phyloP scores from a whole-genome alignment of 2,797 vertebrate genomes.

The Melanotaenia nigrans region DNA sequence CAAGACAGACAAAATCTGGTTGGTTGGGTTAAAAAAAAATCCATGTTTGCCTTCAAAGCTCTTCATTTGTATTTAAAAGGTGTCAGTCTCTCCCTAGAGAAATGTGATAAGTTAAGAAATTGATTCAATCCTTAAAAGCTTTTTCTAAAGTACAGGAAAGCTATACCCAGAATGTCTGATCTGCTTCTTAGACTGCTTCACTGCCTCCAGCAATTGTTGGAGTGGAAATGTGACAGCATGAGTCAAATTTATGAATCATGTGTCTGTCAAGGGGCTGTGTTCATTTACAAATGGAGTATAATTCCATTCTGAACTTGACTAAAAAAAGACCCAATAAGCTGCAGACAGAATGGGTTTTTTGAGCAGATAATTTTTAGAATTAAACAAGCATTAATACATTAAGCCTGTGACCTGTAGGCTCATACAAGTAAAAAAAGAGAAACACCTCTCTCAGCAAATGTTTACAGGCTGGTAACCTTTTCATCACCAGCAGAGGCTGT shows the following conservation, averaged over 20 bases:
- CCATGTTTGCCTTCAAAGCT: slow-evolving; percentile 19
- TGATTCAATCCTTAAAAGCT: slow-evolving; percentile 59
- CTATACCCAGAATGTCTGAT: slow-evolving; percentile 47
- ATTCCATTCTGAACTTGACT: slow-evolving; percentile 17
- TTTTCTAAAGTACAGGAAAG: slow-evolving; percentile 54
- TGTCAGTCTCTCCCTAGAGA: slow-evolving; percentile 43
- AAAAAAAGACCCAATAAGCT: slow-evolving; percentile 5
- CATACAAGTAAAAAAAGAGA: slow-evolving; percentile 32
- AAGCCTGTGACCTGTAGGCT: slow-evolving; percentile 25
- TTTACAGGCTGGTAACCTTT: slow-evolving; percentile 52
- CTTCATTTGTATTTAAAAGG: slow-evolving; percentile 60
- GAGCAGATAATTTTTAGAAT: slow-evolving; percentile 41
- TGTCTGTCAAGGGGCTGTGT: slow-evolving; percentile 32
- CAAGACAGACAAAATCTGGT: not conserved
- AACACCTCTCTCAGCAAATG: slow-evolving; percentile 27
- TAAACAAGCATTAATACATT: slow-evolving; percentile 40
- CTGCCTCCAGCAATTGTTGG: slow-evolving; percentile 47
- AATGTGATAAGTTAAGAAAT: slow-evolving; percentile 52
- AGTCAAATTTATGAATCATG: slow-evolving; percentile 30
- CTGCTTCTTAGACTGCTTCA: slow-evolving; percentile 39
- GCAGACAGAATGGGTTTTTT: slow-evolving; percentile 17
- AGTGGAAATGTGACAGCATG: slow-evolving; percentile 36
- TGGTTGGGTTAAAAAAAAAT: slow-evolving; percentile 25
- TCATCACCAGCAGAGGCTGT: slow-evolving; percentile 25
- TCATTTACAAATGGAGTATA: slow-evolving; percentile 38